A percentile compares a stretch with the other conserved stretches of the same genome.
phyloP scores from a whole-genome alignment of 2,797 vertebrate species.

The Phalloptychus januarius region DNA sequence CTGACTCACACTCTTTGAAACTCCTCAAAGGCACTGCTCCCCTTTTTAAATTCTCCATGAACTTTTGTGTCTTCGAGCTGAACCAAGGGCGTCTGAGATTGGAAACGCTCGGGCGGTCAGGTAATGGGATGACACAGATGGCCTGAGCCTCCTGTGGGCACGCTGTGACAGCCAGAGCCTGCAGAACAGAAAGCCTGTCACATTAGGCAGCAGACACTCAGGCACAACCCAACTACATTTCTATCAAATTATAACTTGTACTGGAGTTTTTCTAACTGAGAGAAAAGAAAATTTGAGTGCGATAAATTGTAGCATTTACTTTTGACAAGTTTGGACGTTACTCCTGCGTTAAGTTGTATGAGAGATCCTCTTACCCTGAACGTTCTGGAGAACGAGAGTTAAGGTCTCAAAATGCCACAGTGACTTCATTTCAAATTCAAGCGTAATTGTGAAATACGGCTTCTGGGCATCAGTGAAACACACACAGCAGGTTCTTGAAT shows the following conservation, averaged over 20 bases:
- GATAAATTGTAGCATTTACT: not conserved
- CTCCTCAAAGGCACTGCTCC: not conserved
- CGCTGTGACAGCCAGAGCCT: conserved; percentile 36
- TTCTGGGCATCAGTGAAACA: not conserved
- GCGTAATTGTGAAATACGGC: not conserved
- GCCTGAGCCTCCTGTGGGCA: conserved; percentile 45
- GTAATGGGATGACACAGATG: conserved; percentile 54
- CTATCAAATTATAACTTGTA: not conserved
- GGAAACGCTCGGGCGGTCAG: conserved; percentile 23
- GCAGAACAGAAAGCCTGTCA: conserved; percentile 25
- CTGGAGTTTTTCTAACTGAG: not conserved
- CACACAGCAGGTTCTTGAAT: not conserved
- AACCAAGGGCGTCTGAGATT: conserved; percentile 21
- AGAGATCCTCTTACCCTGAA: not conserved
- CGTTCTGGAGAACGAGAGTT: not conserved
- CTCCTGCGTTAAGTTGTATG: not conserved
- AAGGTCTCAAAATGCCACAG: not conserved
- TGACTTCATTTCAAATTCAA: not conserved
- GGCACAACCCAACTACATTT: not conserved
- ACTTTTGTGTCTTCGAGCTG: not conserved
- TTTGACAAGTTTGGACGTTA: not conserved
- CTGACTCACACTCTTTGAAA: not conserved
- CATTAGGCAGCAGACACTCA: conserved; percentile 5
- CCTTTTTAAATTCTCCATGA: conserved; percentile 9
- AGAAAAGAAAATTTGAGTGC: not conserved